Evolutionary conservation across 2,797 vertebrate species (phyloP), one percentile per base, ranked within the genome.

Genomic region (Rhynchotus rufescens): DNA sequence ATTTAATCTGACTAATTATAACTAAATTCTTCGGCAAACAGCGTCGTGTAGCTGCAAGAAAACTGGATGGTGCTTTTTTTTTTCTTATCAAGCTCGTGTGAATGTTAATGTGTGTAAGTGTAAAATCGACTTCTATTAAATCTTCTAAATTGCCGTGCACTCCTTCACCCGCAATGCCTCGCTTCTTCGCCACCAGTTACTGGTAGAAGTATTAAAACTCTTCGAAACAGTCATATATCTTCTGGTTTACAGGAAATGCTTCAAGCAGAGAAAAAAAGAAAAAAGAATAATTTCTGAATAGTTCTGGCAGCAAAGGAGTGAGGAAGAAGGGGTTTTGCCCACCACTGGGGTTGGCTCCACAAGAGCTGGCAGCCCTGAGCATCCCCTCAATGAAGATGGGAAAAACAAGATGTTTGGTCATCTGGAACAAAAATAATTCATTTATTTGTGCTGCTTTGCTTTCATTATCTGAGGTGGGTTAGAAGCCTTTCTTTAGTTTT

Each of bases 51-150:
- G 94, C 92, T 75, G 92, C 0, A 23, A 93, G 95, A 90, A 90
- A 22, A 90, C 84, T 67, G 92, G 94, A 68, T 86, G 66, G 80
- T 34, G 89, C 61, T 51, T 94, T 45, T 30, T 52, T 93, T 45
- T 26, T 44, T 22, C 69, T 54, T 80, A 86, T 79, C 84, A 86
- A 85, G 86, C 23, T 85, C 2, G 0, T 89, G 92, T 61, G 96
- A 96, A 97, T 95, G 95, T 89, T 96, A 97, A 97, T 96, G 94
- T 86, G 76, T 92, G 92, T 80, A 92, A 96, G 94, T 92, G 89
- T 95, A 93, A 86, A 95, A 94, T 95, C 83, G 94, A 96, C 96
- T 96, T 93, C 93, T 93, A 91, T 96, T 97, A 96, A 97, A 97
- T 97, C 95, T 97, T 96, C 80, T 85, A 67, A 96, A 97, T 92